phyloP scores from a whole-genome alignment of 2,113 vertebrate species.

The Ammospiza caudacuta region DNA sequence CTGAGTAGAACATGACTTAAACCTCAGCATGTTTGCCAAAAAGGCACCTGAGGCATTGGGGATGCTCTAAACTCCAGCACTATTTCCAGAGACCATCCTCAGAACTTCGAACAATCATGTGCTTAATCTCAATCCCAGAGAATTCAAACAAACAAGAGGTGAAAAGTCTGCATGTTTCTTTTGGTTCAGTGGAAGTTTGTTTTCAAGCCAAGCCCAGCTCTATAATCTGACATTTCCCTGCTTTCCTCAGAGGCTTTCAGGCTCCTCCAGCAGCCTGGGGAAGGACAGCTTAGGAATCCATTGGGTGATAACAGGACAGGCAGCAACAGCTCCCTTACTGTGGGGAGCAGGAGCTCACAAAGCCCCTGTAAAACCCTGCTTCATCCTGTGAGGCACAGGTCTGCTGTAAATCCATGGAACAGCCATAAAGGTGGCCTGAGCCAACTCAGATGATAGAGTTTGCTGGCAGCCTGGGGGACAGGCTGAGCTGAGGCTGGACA shows the following conservation, averaged over 20 bases:
- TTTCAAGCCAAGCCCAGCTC: not conserved
- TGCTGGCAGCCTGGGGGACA: not conserved
- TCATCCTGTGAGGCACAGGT: not conserved
- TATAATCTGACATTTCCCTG: not conserved
- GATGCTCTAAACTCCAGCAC: not conserved
- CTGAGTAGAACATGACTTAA: not conserved
- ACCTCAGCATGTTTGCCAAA: not conserved
- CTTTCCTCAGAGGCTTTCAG: not conserved
- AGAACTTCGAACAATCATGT: accelerated
- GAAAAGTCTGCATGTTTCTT: accelerated
- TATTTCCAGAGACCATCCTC: not conserved
- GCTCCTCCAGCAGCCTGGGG: accelerated
- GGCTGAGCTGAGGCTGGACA: not conserved
- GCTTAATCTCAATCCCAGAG: not conserved
- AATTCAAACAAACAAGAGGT: not conserved
- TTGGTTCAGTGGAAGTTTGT: not conserved
- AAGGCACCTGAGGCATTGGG: not conserved
- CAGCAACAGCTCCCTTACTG: not conserved
- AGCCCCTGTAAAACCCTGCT: not conserved
- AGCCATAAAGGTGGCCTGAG: not conserved
- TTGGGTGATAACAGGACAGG: accelerated
- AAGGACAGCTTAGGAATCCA: accelerated
- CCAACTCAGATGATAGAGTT: not conserved
- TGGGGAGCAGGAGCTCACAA: not conserved
- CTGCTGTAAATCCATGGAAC: not conserved